These are phyloP conservation scores for Sarcophilus harrisii DNA, from an alignment of 2,797 vertebrate species.

Conservation along the genomic window DNA sequence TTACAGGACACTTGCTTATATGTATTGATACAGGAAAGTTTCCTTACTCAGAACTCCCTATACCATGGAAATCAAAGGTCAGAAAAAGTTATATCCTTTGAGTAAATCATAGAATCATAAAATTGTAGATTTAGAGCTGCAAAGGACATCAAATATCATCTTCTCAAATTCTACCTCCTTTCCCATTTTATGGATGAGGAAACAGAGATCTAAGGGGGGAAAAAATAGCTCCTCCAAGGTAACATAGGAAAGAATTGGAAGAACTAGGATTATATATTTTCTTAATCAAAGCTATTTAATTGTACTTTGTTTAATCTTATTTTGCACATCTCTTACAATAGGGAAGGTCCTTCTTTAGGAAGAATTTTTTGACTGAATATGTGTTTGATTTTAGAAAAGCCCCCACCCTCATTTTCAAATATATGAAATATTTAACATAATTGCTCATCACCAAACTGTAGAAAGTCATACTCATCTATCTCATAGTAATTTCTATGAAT, in stretches of 20 bases:
- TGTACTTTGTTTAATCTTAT: conserved; percentile 43
- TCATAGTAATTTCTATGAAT: conserved; percentile 21
- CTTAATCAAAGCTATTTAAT: conserved; percentile 55
- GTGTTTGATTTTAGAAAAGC: not conserved
- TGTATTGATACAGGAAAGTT: not conserved
- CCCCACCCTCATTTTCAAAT: conserved; percentile 27
- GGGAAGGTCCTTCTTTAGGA: conserved; percentile 12
- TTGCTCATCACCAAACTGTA: conserved; percentile 39
- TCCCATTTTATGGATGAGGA: not conserved
- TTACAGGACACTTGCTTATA: not conserved
- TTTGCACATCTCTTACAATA: conserved; percentile 11
- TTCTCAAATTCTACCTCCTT: not conserved
- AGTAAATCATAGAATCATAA: conserved; percentile 10
- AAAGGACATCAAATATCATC: not conserved
- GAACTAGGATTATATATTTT: conserved; percentile 10
- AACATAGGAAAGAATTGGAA: not conserved
- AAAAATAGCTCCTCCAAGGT: not conserved
- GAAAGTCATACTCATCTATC: conserved; percentile 10
- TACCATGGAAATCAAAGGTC: not conserved
- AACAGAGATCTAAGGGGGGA: conserved; percentile 10
- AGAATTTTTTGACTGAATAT: conserved; percentile 2
- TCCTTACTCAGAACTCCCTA: not conserved
- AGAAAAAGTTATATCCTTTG: not conserved
- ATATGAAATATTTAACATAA: conserved; percentile 57
- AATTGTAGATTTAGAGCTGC: conserved; percentile 34